Base-by-base conservation (phyloP, 2,113 vertebrate species). In the Pseudorectes ferrugineus region DNA sequence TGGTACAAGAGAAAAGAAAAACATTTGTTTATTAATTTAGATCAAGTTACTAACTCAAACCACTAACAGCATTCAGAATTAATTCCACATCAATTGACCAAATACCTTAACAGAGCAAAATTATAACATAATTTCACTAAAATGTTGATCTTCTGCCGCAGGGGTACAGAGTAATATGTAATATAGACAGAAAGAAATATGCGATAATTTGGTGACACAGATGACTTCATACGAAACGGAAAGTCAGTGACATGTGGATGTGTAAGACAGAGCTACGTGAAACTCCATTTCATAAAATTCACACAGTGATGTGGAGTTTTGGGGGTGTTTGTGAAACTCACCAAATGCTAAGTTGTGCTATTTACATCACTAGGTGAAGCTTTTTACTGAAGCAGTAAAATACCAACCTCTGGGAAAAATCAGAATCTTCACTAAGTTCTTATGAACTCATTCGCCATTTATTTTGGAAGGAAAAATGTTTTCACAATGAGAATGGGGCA, bases 11-110 rank as follows among this genome's bases (percentile, higher is more conserved):
- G 89, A 97, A 95, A 97, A 96, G 96, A 95, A 97, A 97, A 98
- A 96, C 96, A 97, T 95, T 95, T 97, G 96, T 97, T 98, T 97
- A 97, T 97, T 98, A 97, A 98, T 97, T 97, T 97, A 98, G 98
- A 97, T 96, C 94, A 92, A 96, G 96, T 97, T 96, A 96, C 95
- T 91, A 92, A 96, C 96, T 97, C 93, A 90, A 97, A 95, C 95
- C 93, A 95, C 95, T 95, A 96, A 96, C 93, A 89, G 96, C 84
- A 87, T 61, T 83, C 63, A 92, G 83, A 90, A 97, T 95, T 95
- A 97, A 96, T 94, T 96, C 96, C 88, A 81, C 88, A 88, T 82
- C 96, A 85, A 61, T 61, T 97, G 95, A 95, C 94, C 95, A 96
- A 96, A 97, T 94, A 97, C 78, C 77, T 92, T 93, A 93, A 92